phyloP scores from a whole-genome alignment of 2,888 invertebrate genomes.

The Cosmia pyralina region DNA sequence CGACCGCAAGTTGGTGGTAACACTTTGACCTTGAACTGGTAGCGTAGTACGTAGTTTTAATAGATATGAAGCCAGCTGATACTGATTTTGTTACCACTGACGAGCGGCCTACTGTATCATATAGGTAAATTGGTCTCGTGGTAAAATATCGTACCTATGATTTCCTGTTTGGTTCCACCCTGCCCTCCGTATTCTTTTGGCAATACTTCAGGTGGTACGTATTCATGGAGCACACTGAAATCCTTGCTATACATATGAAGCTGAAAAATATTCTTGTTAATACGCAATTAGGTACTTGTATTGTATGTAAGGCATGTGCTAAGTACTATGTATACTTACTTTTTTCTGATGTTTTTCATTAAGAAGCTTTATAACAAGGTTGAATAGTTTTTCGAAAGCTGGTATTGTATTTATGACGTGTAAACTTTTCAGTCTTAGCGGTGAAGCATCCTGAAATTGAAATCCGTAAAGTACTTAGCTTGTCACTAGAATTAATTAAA shows the following conservation, averaged over 20 bases:
- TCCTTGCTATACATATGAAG: slow-evolving; percentile 45
- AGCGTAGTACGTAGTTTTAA: not conserved
- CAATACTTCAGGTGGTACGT: slow-evolving; percentile 45
- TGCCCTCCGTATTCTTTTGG: slow-evolving; percentile 53
- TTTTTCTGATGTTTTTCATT: slow-evolving; percentile 49
- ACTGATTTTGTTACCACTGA: not conserved
- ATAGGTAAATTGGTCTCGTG: not conserved
- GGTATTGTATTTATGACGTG: slow-evolving; percentile 40
- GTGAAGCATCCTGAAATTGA: slow-evolving; percentile 58
- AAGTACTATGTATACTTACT: slow-evolving; percentile 20
- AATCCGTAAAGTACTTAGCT: not conserved
- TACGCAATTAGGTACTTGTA: not conserved
- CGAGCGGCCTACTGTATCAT: not conserved
- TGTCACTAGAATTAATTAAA: not conserved
- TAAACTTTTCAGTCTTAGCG: slow-evolving; percentile 52
- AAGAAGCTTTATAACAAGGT: slow-evolving; percentile 34
- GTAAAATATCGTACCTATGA: slow-evolving; percentile 38
- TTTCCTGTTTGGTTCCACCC: slow-evolving; percentile 52
- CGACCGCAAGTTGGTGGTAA: not conserved
- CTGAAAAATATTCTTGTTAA: slow-evolving; percentile 26
- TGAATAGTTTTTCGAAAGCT: slow-evolving; percentile 52
- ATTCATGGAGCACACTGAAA: slow-evolving; percentile 31
- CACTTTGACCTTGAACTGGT: not conserved
- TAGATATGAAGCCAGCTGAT: not conserved
- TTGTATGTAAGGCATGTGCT: not conserved